These are phyloP conservation scores for Allygus modestus DNA, from an alignment of 2,888 invertebrate species.

Conservation along the genomic window DNA sequence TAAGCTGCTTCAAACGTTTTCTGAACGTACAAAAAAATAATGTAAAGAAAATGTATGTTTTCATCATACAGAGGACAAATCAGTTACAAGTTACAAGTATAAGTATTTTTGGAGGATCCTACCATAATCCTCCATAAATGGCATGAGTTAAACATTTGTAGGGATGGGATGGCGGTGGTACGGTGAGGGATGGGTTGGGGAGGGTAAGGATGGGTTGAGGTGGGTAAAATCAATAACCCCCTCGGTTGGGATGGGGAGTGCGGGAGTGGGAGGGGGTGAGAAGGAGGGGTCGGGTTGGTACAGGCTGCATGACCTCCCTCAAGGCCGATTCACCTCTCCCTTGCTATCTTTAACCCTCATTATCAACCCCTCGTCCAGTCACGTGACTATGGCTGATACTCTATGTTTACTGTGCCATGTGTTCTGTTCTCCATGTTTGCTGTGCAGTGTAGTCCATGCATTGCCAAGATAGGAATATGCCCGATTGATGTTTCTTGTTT, in stretches of 20 bases:
- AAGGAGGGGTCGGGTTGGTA: conserved; percentile 6
- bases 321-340: conserved; percentile 25
- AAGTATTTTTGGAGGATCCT: background rate
- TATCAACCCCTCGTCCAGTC: conserved; percentile 12
- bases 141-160: conserved; percentile 24
- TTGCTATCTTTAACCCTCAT: conserved; percentile 42
- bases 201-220: conserved; percentile 19
- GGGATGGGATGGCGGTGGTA: conserved; percentile 23
- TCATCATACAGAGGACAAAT: no score
- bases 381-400: conserved; percentile 1
- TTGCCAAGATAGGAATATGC: no score
- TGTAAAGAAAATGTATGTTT: no score
- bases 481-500: no score
- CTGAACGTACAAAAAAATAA: no score
- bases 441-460: no score
- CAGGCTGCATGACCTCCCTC: conserved; percentile 53
- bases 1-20: no score
- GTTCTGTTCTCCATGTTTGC: background rate
- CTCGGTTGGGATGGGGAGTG: conserved; percentile 42
- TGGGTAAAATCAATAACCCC: conserved; percentile 56
- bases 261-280: conserved; percentile 16
- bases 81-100: no score
- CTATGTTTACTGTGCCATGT: conserved; percentile 7
- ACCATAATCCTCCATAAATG: background rate
- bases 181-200: conserved; percentile 3